phyloP scores from a whole-genome alignment of 2,888 invertebrate species.

The Alloscopus bannaensis region DNA sequence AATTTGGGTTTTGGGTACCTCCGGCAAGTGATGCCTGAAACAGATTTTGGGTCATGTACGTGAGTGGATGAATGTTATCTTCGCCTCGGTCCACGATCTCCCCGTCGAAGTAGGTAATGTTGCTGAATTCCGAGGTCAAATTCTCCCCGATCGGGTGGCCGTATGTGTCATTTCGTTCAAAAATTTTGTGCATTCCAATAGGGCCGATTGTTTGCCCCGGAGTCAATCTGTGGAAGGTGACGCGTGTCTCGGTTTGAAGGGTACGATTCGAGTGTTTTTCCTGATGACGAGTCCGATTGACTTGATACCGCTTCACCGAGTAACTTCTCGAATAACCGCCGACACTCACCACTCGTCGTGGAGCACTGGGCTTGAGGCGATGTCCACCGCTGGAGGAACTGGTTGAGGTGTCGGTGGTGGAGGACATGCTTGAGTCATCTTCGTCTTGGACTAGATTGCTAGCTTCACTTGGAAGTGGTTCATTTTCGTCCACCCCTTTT shows the following conservation, averaged over 20 bases:
- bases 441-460: neutral
- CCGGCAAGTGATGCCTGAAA: constrained; percentile 32
- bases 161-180: constrained; percentile 66
- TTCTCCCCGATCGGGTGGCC: constrained; percentile 64
- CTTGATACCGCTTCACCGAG: constrained; percentile 68
- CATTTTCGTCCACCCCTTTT: no score
- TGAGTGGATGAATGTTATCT: constrained; percentile 70
- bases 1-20: constrained; percentile 33
- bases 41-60: constrained; percentile 41
- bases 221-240: constrained; percentile 66
- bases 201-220: constrained; percentile 60
- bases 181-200: constrained; percentile 61
- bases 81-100: constrained; percentile 51
- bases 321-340: constrained; percentile 70
- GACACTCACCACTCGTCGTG: constrained; percentile 60
- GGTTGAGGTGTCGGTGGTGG: neutral
- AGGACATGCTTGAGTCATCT: neutral
- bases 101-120: constrained; percentile 69
- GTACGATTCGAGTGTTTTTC: constrained; percentile 67
- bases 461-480: no score
- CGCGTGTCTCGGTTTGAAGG: constrained; percentile 67
- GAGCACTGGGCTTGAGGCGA: constrained; percentile 1
- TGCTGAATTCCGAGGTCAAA: constrained; percentile 64
- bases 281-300: constrained; percentile 65
- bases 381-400: neutral